Conservation (phyloP, 2,888 invertebrate genomes). For the Nomada flava region DNA sequence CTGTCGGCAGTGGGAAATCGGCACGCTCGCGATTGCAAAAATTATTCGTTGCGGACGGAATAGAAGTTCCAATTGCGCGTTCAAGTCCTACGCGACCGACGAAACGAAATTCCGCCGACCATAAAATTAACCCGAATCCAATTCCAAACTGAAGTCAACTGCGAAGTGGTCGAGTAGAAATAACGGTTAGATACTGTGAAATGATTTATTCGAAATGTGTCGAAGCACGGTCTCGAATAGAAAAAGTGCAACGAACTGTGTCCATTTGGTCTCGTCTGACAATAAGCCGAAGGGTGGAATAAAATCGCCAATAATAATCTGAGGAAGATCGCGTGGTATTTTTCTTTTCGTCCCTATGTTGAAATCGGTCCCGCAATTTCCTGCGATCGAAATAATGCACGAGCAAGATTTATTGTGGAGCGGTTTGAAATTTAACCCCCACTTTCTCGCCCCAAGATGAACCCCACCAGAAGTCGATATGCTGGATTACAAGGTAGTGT, state of each 20-base stretch:
- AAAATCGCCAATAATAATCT: no score
- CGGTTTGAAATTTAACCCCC: conserved; percentile 31
- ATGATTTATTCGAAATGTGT: background rate
- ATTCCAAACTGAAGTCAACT: background rate
- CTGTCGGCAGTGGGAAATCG: no score
- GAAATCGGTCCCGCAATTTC: conserved; percentile 23
- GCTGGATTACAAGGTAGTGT: conserved; percentile 62
- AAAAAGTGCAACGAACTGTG: conserved; percentile 23
- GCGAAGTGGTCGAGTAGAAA: no score
- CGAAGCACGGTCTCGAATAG: background rate
- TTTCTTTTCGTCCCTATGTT: background rate
- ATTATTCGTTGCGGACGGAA: no score
- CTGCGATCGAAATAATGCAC: background rate
- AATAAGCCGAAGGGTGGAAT: no score
- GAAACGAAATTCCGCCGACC: background rate
- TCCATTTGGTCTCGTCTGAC: background rate
- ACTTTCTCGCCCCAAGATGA: conserved; percentile 8
- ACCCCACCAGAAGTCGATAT: conserved; percentile 37
- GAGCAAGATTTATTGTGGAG: conserved; percentile 11
- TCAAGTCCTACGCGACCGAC: no score
- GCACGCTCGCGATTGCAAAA: no score
- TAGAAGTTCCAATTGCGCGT: no score
- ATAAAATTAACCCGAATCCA: conserved; percentile 6
- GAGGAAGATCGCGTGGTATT: no score
- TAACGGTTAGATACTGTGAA: no score